phyloP scores from a whole-genome alignment of 2,888 invertebrate species.

The Callyntrura guangdongensis region DNA sequence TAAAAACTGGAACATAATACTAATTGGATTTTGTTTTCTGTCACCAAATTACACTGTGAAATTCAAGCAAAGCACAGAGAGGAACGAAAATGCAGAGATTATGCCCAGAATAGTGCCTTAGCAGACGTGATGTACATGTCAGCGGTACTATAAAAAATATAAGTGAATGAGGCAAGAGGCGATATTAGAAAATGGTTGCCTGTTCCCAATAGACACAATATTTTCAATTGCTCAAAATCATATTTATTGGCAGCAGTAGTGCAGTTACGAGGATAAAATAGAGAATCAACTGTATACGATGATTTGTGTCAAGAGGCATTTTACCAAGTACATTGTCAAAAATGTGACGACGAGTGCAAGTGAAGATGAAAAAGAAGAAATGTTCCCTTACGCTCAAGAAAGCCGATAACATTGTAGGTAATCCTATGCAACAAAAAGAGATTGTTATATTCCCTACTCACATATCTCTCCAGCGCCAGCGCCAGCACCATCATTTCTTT shows the following conservation, averaged over 20 bases:
- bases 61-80: constrained; percentile 16
- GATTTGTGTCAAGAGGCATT: background rate
- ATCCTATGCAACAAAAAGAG: background rate
- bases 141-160: background rate
- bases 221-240: constrained; percentile 10
- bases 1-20: constrained; percentile 40
- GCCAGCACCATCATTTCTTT: background rate
- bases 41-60: constrained; percentile 35
- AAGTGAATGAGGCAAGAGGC: background rate
- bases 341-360: constrained; percentile 35
- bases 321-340: too few species aligned
- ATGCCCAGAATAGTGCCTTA: background rate
- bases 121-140: background rate
- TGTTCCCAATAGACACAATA: background rate
- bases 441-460: background rate
- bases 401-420: constrained; percentile 6
- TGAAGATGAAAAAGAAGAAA: constrained; percentile 45
- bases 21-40: constrained; percentile 66
- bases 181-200: background rate
- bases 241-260: background rate
- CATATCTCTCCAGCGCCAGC: background rate
- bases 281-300: background rate
- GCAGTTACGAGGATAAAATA: background rate
- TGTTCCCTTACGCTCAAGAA: background rate
- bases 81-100: background rate